phyloP scores from a whole-genome alignment of 2,888 invertebrate genomes.

The Incurvaria masculella region DNA sequence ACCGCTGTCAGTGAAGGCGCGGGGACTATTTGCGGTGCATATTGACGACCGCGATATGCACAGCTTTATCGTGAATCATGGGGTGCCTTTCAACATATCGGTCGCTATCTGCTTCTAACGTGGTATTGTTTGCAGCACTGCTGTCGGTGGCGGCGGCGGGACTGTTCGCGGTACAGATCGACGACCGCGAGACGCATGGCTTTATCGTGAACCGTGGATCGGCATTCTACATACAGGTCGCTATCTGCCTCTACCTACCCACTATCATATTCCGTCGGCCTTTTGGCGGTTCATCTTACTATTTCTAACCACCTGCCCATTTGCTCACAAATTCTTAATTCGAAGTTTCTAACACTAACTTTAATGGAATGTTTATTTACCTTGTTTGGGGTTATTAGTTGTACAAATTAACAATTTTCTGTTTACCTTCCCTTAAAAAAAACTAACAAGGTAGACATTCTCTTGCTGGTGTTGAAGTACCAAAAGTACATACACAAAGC shows the following conservation, averaged over 20 bases:
- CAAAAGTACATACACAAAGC: too few relatives aligned
- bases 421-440: too few relatives aligned
- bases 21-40: conserved; percentile 80
- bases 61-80: conserved; percentile 73
- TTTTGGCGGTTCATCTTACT: not conserved
- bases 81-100: conserved; percentile 86
- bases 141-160: conserved; percentile 78
- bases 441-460: too few relatives aligned
- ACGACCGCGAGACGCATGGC: conserved; percentile 69
- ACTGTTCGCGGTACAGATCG: conserved; percentile 81
- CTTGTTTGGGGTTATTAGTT: too few relatives aligned
- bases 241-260: conserved; percentile 10
- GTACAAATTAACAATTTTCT: too few relatives aligned
- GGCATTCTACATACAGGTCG: conserved; percentile 86
- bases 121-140: conserved; percentile 74
- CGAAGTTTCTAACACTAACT: too few relatives aligned
- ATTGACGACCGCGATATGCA: conserved; percentile 71
- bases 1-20: conserved; percentile 76
- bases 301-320: too few relatives aligned
- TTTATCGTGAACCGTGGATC: conserved; percentile 75
- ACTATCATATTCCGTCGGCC: not conserved
- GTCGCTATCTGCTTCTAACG: too few relatives aligned
- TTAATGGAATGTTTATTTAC: too few relatives aligned
- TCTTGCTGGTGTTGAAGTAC: too few relatives aligned
- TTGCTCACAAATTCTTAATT: too few relatives aligned